Conservation (phyloP, 2,888 invertebrate species). For the Rotaria macrura region DNA sequence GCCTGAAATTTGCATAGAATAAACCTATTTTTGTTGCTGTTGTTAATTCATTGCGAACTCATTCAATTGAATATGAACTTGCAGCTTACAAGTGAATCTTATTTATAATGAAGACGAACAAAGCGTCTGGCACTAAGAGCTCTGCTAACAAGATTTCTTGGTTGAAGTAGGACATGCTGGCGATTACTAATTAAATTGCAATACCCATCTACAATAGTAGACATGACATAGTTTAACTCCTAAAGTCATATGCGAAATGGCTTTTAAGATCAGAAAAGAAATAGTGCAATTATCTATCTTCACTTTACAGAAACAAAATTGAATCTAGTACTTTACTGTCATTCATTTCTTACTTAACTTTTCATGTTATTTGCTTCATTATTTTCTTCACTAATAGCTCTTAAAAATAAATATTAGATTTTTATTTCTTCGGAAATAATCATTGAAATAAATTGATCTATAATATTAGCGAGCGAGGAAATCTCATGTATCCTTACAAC, state of each 20-base stretch:
- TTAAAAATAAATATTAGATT: constrained; percentile 36
- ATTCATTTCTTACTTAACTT: constrained; percentile 74
- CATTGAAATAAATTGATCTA: too few species aligned
- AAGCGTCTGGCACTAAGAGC: constrained; percentile 98
- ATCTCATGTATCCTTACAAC: too few species aligned
- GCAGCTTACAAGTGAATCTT: not conserved
- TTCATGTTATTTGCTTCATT: constrained; percentile 69
- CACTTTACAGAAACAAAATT: constrained; percentile 84
- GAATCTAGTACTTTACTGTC: constrained; percentile 84
- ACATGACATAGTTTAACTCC: not conserved
- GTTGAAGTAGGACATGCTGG: constrained; percentile 96
- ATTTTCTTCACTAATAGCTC: constrained; percentile 55
- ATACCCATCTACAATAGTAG: not conserved
- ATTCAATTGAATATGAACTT: too few species aligned
- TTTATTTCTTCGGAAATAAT: too few species aligned
- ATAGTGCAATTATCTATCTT: not conserved
- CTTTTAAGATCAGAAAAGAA: too few species aligned
- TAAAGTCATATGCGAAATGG: not conserved
- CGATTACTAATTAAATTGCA: constrained; percentile 58
- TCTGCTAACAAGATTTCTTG: constrained; percentile 73
- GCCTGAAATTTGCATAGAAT: too few species aligned
- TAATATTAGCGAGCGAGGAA: too few species aligned
- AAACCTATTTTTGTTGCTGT: too few species aligned
- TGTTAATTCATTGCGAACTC: too few species aligned
- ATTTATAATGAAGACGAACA: constrained; percentile 77